phyloP scores from a whole-genome alignment of 2,113 vertebrate species.

The Hymenochirus boettgeri region DNA sequence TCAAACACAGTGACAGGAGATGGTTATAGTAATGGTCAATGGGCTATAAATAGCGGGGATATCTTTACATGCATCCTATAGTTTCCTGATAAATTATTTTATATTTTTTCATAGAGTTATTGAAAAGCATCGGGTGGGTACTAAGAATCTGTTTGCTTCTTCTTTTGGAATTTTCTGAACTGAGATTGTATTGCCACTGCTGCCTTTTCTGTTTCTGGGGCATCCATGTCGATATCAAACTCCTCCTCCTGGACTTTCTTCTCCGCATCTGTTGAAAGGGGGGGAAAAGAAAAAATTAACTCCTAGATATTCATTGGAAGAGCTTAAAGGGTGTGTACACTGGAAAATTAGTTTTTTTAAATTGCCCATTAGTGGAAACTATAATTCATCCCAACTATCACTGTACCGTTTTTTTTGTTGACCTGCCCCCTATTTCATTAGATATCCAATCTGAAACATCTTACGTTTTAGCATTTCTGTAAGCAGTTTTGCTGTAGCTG shows the following conservation, averaged over 20 bases:
- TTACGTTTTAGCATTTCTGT: too few species aligned
- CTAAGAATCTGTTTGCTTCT: constrained; percentile 83
- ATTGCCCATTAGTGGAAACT: too few species aligned
- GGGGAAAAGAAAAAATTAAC: too few species aligned
- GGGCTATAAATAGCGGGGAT: constrained; percentile 50
- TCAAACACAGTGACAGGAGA: constrained; percentile 41
- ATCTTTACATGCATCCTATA: constrained; percentile 66
- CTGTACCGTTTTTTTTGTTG: too few species aligned
- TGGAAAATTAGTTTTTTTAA: too few species aligned
- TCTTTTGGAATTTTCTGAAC: constrained; percentile 99
- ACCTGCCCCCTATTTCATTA: too few species aligned
- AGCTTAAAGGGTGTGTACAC: too few species aligned
- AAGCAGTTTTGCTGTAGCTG: too few species aligned
- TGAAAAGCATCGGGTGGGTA: constrained; percentile 45
- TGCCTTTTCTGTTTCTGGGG: constrained; percentile 73
- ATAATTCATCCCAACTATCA: too few species aligned
- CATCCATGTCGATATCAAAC: constrained; percentile 92
- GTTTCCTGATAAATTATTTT: constrained; percentile 50
- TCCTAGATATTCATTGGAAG: too few species aligned
- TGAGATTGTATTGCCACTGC: constrained; percentile 93
- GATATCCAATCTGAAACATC: too few species aligned
- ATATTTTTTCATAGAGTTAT: constrained; percentile 27
- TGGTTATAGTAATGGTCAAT: constrained; percentile 41
- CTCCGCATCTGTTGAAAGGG: constrained; percentile 73
- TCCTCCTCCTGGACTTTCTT: constrained; percentile 89